A percentile compares a stretch with the other conserved stretches of the same genome.
phyloP scores from a whole-genome alignment of 2,113 vertebrate genomes.

The Cercopithecus mona region DNA sequence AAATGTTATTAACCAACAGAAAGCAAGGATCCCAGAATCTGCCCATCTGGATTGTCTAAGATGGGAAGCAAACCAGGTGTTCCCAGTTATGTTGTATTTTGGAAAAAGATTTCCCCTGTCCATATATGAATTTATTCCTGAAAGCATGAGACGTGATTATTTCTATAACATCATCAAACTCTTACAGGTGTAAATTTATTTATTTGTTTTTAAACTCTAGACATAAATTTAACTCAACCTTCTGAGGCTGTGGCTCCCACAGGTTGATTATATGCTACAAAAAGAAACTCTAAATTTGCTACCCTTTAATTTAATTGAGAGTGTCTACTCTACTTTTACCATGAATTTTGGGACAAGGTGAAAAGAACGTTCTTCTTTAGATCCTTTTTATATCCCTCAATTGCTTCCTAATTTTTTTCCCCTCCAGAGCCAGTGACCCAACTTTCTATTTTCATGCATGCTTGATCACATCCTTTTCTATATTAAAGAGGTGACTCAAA shows the following conservation, averaged over 20 bases:
- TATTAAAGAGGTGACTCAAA: constrained; percentile 36
- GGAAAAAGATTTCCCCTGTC: neutral
- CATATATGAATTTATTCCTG: neutral
- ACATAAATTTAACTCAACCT: constrained; percentile 19
- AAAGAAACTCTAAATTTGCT: constrained; percentile 63
- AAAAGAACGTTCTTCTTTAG: constrained; percentile 46
- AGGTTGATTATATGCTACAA: constrained; percentile 64
- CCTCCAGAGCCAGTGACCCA: neutral
- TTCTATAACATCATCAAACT: neutral
- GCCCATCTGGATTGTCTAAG: neutral
- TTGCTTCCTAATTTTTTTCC: neutral
- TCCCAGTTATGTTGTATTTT: neutral
- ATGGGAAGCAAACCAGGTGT: neutral
- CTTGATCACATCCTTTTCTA: constrained; percentile 11
- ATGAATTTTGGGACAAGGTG: constrained; percentile 62
- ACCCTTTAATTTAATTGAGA: constrained; percentile 65
- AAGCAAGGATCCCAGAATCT: neutral
- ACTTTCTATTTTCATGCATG: constrained; percentile 50
- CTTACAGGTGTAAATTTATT: constrained; percentile 20
- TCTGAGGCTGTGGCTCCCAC: neutral
- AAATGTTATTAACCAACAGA: neutral
- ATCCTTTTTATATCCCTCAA: constrained; percentile 63
- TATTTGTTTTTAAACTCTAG: constrained; percentile 54
- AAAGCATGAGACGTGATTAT: neutral
- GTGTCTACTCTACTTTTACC: constrained; percentile 26